phyloP scores from a whole-genome alignment of 37 sponge, comb jelly and placozoan genomes.

The Axinella damicornis region DNA sequence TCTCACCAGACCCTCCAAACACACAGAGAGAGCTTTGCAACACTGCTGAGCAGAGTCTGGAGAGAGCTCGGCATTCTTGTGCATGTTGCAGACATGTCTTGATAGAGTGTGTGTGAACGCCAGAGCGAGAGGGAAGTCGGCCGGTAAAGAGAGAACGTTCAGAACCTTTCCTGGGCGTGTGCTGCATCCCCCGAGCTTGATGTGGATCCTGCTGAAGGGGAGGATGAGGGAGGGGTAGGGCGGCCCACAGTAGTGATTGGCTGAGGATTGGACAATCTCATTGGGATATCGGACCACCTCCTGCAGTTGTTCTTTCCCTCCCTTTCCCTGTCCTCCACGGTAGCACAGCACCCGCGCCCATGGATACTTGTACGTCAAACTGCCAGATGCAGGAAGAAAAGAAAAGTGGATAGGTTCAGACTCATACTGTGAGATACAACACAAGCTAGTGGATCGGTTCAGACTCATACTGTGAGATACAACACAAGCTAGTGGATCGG shows the following conservation, averaged over 20 bases:
- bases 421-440: too few species aligned
- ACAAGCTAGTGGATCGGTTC: too few species aligned
- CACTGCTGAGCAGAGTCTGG: neutral
- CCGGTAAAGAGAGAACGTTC: slow-evolving; percentile 65
- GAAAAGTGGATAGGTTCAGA: too few species aligned
- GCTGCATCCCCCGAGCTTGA: slow-evolving; percentile 67
- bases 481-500: too few species aligned
- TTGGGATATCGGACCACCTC: slow-evolving; percentile 94
- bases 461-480: too few species aligned
- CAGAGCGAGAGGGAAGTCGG: slow-evolving; percentile 79
- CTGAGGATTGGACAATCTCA: slow-evolving; percentile 45
- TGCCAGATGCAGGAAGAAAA: slow-evolving; percentile 5
- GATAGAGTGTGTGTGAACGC: slow-evolving; percentile 64
- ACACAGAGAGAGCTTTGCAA: slow-evolving; percentile 14
- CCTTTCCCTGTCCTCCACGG: slow-evolving; percentile 74
- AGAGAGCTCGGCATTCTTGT: neutral
- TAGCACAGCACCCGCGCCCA: slow-evolving; percentile 81
- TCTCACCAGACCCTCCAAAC: slow-evolving; percentile 48
- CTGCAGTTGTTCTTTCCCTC: slow-evolving; percentile 78
- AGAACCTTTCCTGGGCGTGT: slow-evolving; percentile 42
- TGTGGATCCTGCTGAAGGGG: slow-evolving; percentile 79
- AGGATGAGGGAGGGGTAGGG: slow-evolving; percentile 79
- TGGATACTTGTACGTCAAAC: slow-evolving; percentile 61
- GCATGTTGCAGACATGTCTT: neutral
- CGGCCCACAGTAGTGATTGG: slow-evolving; percentile 71